Evolutionary conservation across 2,113 vertebrate species (phyloP), one percentile per base, ranked within the genome.

Genomic region (Hemiprocne comata): DNA sequence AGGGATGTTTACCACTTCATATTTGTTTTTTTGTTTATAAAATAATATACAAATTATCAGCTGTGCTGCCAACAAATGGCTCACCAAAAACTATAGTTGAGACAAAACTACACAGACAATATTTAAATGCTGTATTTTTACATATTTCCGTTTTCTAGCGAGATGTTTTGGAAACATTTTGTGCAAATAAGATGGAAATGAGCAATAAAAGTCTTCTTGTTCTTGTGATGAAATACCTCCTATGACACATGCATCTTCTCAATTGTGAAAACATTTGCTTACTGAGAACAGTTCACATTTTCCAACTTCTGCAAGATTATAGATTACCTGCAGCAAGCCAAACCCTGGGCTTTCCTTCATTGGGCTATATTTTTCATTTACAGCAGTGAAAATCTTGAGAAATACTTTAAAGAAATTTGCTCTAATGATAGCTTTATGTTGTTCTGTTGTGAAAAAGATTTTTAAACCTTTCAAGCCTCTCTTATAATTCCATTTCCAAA

Each of bases 181-280:
- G 78, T 88, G 50, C 71, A 92, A 95, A 79, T 85, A 89, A 73
- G 74, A 95, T 87, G 89, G 74, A 94, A 97, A 96, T 85, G 91
- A 97, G 81, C 66, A 91, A 85, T 87, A 85, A 82, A 75, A 89
- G 34, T 74, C 62, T 5, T 79, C 85, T 73, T 95, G 53, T 73
- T 91, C 87, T 85, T 62, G 33, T 62, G 62, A 89, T 91, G 61
- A 94, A 90, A 69, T 91, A 87, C 89, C 54, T 96, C 40, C 71
- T 76, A 70, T 85, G 50, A 89, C 77, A 95, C 70, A 92, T 87
- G 54, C 44, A 62, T 93, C 73, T 95, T 85, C 44, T 76, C 87
- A 76, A 89, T 94, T 91, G 40, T 85, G 71, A 80, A 97, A 96
- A 93, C 71, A 87, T 89, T 91, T 95, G 24, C 74, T 89, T 89